These are phyloP conservation scores for Manacus vitellinus DNA, from an alignment of 2,113 vertebrate genomes.

Conservation along the genomic window DNA sequence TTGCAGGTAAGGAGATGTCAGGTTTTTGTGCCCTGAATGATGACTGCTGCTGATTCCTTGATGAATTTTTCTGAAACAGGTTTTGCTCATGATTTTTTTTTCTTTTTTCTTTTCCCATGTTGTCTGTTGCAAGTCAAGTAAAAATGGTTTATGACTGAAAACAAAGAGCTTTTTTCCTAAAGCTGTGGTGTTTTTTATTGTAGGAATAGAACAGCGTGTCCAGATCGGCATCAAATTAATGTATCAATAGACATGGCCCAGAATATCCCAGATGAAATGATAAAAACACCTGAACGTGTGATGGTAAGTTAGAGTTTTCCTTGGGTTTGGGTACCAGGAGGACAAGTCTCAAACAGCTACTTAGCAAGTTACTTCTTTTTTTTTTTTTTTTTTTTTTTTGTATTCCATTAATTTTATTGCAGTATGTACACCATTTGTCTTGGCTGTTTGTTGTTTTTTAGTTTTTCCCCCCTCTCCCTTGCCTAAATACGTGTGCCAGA, in stretches of 20 bases:
- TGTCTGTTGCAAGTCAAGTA: background rate
- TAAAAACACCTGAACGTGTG: conserved; percentile 29
- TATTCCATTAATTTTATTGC: background rate
- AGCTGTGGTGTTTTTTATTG: background rate
- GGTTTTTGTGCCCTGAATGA: background rate
- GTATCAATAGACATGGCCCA: conserved; percentile 54
- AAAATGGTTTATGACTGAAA: background rate
- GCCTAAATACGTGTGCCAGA: background rate
- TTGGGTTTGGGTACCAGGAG: background rate
- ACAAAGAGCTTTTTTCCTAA: background rate
- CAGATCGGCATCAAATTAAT: conserved; percentile 72
- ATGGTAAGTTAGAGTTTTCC: conserved; percentile 57
- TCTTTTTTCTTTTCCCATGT: background rate
- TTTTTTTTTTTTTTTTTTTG: background rate
- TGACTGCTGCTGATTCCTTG: background rate
- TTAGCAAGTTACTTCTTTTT: background rate
- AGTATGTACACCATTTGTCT: no score
- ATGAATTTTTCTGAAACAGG: background rate
- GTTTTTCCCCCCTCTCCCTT: background rate
- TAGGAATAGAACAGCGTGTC: conserved; percentile 69
- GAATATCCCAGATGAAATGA: conserved; percentile 3
- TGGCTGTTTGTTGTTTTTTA: background rate
- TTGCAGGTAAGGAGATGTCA: conserved; percentile 82
- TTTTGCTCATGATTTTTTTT: background rate
- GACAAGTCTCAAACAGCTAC: background rate